Conservation (phyloP, 2,797 vertebrate genomes). For the Betta splendens region DNA sequence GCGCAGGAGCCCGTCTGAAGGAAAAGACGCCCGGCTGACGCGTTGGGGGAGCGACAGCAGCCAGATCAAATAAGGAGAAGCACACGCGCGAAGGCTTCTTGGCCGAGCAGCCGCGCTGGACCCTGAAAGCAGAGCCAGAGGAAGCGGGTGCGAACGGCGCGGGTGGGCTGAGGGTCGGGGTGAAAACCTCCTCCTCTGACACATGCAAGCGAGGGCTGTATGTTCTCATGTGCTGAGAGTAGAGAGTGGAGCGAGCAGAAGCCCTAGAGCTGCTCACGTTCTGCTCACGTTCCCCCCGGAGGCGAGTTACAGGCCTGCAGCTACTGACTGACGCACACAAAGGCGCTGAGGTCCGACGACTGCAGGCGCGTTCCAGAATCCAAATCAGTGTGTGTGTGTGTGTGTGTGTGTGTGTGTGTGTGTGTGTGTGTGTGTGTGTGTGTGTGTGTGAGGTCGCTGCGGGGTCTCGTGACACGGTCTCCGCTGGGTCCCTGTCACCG, state of each 20-base stretch:
- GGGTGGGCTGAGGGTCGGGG: constrained; percentile 71
- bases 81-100: constrained; percentile 36
- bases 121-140: constrained; percentile 37
- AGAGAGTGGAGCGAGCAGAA: no score
- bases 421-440: constrained; percentile 36
- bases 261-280: no score
- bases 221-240: constrained; percentile 17
- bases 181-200: constrained; percentile 45
- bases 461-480: constrained; percentile 54
- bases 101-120: constrained; percentile 40
- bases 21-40: constrained; percentile 49
- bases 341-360: constrained; percentile 13
- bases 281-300: constrained; percentile 51
- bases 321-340: constrained; percentile 7
- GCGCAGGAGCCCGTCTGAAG: constrained; percentile 27
- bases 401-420: constrained; percentile 32
- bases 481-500: constrained; percentile 50
- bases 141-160: constrained; percentile 24
- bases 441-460: constrained; percentile 41
- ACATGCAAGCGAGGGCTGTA: constrained; percentile 6
- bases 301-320: constrained; percentile 43
- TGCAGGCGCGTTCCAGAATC: constrained; percentile 7
- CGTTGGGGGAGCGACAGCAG: constrained; percentile 27
- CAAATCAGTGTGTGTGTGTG: constrained; percentile 32
- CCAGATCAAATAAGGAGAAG: constrained; percentile 60